These are phyloP conservation scores for Drosophila mojavensis DNA, from an alignment of 1,140 invertebrate genomes.

Conservation along the genomic window DNA sequence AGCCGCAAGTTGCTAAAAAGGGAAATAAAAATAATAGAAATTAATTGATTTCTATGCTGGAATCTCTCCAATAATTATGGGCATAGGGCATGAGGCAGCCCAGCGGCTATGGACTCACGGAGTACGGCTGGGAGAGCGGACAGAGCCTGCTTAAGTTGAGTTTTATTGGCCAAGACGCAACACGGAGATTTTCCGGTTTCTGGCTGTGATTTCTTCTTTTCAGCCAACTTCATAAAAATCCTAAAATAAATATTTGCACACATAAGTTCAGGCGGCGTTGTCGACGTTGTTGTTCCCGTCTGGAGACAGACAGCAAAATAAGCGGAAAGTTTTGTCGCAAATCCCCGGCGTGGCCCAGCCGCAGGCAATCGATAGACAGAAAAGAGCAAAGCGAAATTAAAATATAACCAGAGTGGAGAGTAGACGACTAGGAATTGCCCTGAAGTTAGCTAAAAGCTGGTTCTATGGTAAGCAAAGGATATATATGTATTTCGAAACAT, in stretches of 20 bases:
- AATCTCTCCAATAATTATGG: constrained; percentile 15
- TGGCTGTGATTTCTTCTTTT: constrained; percentile 40
- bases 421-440: neutral
- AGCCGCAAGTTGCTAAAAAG: constrained; percentile 34
- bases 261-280: constrained; percentile 41
- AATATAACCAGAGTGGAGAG: neutral
- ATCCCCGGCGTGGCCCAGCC: constrained; percentile 35
- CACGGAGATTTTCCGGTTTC: constrained; percentile 48
- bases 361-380: constrained; percentile 34
- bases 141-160: constrained; percentile 34
- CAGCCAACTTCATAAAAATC: constrained; percentile 56
- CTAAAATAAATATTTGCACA: constrained; percentile 75
- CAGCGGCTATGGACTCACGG: constrained; percentile 24
- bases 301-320: constrained; percentile 56
- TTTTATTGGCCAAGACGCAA: constrained; percentile 46
- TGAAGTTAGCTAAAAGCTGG: neutral
- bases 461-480: too few species aligned
- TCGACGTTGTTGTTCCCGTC: constrained; percentile 19
- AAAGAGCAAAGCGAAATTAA: constrained; percentile 59
- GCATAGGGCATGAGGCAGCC: neutral
- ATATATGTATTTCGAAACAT: too few species aligned
- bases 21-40: constrained; percentile 36
- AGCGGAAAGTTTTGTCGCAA: constrained; percentile 65
- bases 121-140: neutral
- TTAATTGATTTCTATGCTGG: constrained; percentile 60